Base-by-base conservation (phyloP, 30 jellyfish, hydroid and myxozoan genomes). In the Hydractinia echinata region DNA sequence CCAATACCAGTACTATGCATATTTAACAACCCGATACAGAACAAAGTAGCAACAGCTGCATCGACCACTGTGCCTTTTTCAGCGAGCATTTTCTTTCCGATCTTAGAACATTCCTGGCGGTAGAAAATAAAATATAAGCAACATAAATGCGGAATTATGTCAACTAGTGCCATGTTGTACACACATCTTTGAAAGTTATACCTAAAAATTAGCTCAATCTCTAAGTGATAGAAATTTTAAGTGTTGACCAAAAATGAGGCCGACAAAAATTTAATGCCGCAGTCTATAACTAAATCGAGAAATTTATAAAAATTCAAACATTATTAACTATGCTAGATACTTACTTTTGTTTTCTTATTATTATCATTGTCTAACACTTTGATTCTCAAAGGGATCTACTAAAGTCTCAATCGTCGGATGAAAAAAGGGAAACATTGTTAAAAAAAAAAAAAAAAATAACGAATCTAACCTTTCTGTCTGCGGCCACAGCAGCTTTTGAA, bases 1-100 rank as follows among this genome's bases (percentile, higher is more conserved):
- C 98, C 98, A 19, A 91, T 78, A n/a, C 98, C 98, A n/a, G 95
- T 66, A 18, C 95, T 84, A 55, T 82, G 93, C 61, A 82, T 67
- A 51, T 85, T 83, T 10, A 81, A 19, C 18, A 82, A 81, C 6
- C 95, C 97, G 4, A 81, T 70, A 64, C 97, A 89, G 52, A 89
- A 74, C 52, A 73, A 14, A 14, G 95, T 76, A 8, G 97, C 93
- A 5, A 89, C 84, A 8, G 89, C 93, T 8, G 89, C 82, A 66
- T 89, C 97, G 78, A 85, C 95, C 11, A 95, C 97, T 10, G 93
- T 62, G 44, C 97, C 97, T 5, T 81, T 85, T 21, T 76, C 70
- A 52, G 10, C 8, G 30, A 89, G 83, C 21, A 89, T 81, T 11
- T 89, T 83, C 61, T 78, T 81, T 20, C 94, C 94, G 30, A 89